These are phyloP conservation scores for Fopius arisanus DNA, from an alignment of 1,140 invertebrate species.

Conservation along the genomic window DNA sequence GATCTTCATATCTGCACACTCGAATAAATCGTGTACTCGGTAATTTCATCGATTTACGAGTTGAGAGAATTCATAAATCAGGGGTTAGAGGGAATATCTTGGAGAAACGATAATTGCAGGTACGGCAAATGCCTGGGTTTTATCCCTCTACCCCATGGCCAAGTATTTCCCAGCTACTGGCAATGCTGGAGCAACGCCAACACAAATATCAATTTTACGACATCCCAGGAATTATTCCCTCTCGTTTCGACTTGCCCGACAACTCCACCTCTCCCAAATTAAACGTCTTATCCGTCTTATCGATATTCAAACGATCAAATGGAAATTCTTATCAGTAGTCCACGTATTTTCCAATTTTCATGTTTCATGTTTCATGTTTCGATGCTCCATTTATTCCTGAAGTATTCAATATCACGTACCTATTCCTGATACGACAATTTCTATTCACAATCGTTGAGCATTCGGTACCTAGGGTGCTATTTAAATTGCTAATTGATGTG, in stretches of 20 bases:
- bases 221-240: conserved; percentile 36
- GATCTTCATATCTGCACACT: neutral
- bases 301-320: conserved; percentile 22
- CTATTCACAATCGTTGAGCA: neutral
- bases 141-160: conserved; percentile 23
- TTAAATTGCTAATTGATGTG: too few species aligned
- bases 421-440: neutral
- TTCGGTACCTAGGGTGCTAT: too few species aligned
- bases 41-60: neutral
- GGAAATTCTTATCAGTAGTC: conserved; percentile 22
- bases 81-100: neutral
- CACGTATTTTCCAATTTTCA: neutral
- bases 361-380: neutral
- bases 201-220: conserved; percentile 51
- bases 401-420: neutral
- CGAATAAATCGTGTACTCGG: neutral
- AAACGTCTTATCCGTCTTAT: conserved; percentile 29
- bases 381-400: neutral
- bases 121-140: conserved; percentile 30
- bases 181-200: conserved; percentile 42
- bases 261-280: conserved; percentile 13
- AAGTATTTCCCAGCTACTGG: conserved; percentile 34
- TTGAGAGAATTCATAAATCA: neutral
- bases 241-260: conserved; percentile 16
- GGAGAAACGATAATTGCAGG: conserved; percentile 35